Percentiles rank a stretch among this genome's conserved stretches.
phyloP scores from a whole-genome alignment of 2,797 vertebrate genomes.

The Periparus ater region DNA sequence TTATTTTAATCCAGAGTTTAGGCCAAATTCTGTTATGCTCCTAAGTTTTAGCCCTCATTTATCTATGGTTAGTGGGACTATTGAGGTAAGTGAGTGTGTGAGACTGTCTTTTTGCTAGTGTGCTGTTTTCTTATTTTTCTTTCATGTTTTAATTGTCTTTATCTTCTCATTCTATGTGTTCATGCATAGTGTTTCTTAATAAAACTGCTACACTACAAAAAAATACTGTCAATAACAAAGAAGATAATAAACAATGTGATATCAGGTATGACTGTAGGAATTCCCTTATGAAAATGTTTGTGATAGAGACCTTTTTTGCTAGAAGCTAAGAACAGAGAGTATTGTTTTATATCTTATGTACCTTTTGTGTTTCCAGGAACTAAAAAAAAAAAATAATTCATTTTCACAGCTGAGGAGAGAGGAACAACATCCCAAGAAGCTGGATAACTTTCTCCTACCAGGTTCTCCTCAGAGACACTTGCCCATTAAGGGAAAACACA shows the following conservation, averaged over 20 bases:
- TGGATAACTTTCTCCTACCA: slow-evolving; percentile 41
- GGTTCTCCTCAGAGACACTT: slow-evolving; percentile 48
- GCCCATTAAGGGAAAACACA: slow-evolving; percentile 45
- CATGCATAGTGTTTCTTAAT: background rate
- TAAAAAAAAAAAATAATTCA: background rate
- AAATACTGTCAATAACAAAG: background rate
- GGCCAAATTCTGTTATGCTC: background rate
- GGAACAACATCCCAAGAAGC: slow-evolving; percentile 19
- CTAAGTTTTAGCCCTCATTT: background rate
- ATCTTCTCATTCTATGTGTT: background rate
- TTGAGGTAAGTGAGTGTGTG: background rate
- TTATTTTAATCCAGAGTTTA: background rate
- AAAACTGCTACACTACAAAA: background rate
- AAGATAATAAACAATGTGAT: background rate
- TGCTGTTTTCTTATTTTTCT: background rate
- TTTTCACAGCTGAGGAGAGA: slow-evolving; percentile 43
- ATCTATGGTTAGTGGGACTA: background rate
- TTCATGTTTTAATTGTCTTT: background rate
- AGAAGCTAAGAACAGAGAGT: background rate
- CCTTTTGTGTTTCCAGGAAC: background rate
- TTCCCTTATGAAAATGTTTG: background rate
- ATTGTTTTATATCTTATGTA: background rate
- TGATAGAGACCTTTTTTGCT: background rate
- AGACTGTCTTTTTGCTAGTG: background rate
- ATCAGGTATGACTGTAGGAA: background rate